Evolutionary conservation across 2,888 invertebrate genomes (phyloP), one percentile per base, ranked within the genome.

Genomic region (Deladenus siricidicola): DNA sequence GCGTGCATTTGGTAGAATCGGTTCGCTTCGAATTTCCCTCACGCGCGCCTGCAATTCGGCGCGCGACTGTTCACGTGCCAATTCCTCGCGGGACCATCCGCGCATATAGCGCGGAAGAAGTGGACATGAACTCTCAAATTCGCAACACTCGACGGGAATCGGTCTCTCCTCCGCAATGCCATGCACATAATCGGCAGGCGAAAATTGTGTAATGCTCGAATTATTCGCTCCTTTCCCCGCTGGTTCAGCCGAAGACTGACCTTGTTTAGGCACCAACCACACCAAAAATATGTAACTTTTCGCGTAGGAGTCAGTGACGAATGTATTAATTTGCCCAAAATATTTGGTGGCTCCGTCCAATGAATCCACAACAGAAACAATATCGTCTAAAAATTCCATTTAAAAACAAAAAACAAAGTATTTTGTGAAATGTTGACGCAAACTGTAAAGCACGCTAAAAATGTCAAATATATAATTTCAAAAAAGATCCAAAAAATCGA

Each of bases 231-330:
- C 45, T 6, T 4, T 14, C 10, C n/a, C 19, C 8, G 45, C 45
- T 14, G 6, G 4, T 8, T 45, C 45, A 6, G 10, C 4, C 45
- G 45, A 45, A 14, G 45, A 45, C 6, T 14, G 45, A 24, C 55
- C 43, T 14, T 44, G 23, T 26, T 55, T 61, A 21, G 62, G 62
- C 17, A 61, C n/a, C 8, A 61, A 52, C 62, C 62, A 61, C 23
- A 52, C 44, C n/a, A 60, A n/a, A 24, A 52, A 4, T 4, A 43
- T 58, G 44, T 45, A 60, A 8, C 42, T 43, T 28, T 44, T n/a
- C 4, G 62, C 53, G 29, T 61, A 52, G 19, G 39, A 19, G 45
- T 61, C 58, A 3, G 54, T 43, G 6, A 61, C 21, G n/a, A 61
- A 60, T 3, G 52, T 26, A 3, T 6, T n/a, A 3, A 60, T 43